These are phyloP conservation scores for Parotocinclus haroldoi DNA, from an alignment of 2,797 vertebrate genomes.

Conservation along the genomic window DNA sequence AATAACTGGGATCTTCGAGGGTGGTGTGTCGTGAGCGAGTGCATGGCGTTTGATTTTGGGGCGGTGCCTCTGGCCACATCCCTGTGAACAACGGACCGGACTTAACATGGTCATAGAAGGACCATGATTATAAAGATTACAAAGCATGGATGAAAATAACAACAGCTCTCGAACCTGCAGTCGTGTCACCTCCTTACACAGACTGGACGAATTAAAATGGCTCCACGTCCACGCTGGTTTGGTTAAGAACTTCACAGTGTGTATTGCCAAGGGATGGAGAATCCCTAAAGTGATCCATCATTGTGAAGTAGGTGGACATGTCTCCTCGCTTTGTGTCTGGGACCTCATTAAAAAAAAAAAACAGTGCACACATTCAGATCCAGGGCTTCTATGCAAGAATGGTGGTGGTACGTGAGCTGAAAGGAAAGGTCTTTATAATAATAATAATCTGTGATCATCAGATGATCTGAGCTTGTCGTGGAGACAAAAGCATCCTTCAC, in stretches of 20 bases:
- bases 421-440: too few relatives aligned
- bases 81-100: conserved; percentile 35
- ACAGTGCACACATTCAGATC: too few relatives aligned
- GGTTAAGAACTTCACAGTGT: too few relatives aligned
- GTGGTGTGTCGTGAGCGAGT: conserved; percentile 40
- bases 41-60: conserved; percentile 74
- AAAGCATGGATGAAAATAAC: too few relatives aligned
- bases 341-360: too few relatives aligned
- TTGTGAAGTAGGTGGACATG: background rate
- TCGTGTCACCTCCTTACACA: too few relatives aligned
- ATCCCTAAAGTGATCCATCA: background rate
- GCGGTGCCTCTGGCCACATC: conserved; percentile 74
- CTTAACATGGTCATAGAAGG: conserved; percentile 39
- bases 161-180: too few relatives aligned
- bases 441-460: background rate
- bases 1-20: background rate
- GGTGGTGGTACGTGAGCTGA: too few relatives aligned
- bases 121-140: background rate
- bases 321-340: conserved; percentile 25
- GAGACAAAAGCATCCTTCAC: conserved; percentile 50
- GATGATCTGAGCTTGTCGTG: conserved; percentile 18
- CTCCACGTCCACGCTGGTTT: too few relatives aligned
- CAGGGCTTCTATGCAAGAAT: too few relatives aligned
- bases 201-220: too few relatives aligned
- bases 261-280: background rate